Percentiles rank a stretch among this genome's conserved stretches.
Evolutionary conservation across 1,140 invertebrate genomes (phyloP).

Genomic region (Lepidurus apus): DNA sequence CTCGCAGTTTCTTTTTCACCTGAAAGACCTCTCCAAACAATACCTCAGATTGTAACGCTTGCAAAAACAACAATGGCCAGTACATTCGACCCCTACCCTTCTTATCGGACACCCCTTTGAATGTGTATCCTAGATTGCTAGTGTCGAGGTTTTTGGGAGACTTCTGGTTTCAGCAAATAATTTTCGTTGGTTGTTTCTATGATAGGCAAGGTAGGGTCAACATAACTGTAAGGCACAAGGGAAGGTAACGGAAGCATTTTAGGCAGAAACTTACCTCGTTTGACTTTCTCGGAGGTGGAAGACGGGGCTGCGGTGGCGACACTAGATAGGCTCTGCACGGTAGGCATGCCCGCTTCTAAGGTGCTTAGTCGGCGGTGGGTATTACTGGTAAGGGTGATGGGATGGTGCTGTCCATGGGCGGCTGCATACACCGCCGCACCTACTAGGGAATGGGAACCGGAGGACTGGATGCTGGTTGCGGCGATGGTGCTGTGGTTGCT

Average conservation of each 20-base stretch:
- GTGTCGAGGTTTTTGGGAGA: neutral
- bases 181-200: neutral
- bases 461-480: neutral
- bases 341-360: neutral
- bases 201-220: neutral
- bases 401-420: slow-evolving; percentile 1
- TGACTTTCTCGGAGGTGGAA: slow-evolving; percentile 32
- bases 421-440: slow-evolving; percentile 15
- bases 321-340: neutral
- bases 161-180: neutral
- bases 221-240: too few relatives aligned
- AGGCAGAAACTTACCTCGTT: slow-evolving; percentile 15
- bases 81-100: neutral
- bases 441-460: slow-evolving; percentile 2
- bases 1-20: too few relatives aligned
- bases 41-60: too few relatives aligned
- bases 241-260: neutral
- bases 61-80: too few relatives aligned
- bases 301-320: slow-evolving; percentile 4
- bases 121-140: neutral
- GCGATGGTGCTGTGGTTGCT: slow-evolving; percentile 29
- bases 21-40: too few relatives aligned
- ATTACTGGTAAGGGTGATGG: neutral
- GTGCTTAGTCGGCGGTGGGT: neutral
- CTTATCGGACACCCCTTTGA: neutral